Evolutionary conservation across 2,113 vertebrate species (phyloP).

Genomic region (Phyllopteryx taeniolatus): DNA sequence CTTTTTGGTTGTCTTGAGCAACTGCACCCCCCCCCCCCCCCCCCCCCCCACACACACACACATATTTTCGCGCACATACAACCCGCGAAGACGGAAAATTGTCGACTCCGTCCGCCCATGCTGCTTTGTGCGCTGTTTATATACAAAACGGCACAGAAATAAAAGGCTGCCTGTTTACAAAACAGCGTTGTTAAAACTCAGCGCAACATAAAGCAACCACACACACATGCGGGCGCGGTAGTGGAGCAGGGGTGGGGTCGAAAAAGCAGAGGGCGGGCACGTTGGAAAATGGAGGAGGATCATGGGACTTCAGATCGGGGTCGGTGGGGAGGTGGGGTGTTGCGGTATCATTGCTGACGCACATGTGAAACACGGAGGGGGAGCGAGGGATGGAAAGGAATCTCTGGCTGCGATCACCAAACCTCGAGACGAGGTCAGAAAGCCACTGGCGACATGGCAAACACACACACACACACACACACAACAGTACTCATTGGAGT

Average conservation of each 20-base stretch:
- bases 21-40: no score
- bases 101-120: no score
- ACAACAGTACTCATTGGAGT: slow-evolving; percentile 40
- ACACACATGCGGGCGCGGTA: neutral
- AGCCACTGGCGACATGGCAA: slow-evolving; percentile 69
- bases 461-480: slow-evolving; percentile 24
- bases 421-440: slow-evolving; percentile 73
- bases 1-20: no score
- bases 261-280: slow-evolving; percentile 9
- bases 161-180: neutral
- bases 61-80: no score
- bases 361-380: slow-evolving; percentile 60
- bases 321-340: slow-evolving; percentile 14
- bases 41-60: no score
- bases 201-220: neutral
- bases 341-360: slow-evolving; percentile 70
- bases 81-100: no score
- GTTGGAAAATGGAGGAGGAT: slow-evolving; percentile 31
- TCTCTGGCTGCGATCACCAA: slow-evolving; percentile 62
- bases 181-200: neutral
- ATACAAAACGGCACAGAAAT: neutral
- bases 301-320: slow-evolving; percentile 26
- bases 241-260: neutral
- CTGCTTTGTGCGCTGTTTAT: neutral
- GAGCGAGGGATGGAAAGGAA: slow-evolving; percentile 60